Conservation (phyloP, 2,888 invertebrate species). For the Cacoxenus indagator region DNA sequence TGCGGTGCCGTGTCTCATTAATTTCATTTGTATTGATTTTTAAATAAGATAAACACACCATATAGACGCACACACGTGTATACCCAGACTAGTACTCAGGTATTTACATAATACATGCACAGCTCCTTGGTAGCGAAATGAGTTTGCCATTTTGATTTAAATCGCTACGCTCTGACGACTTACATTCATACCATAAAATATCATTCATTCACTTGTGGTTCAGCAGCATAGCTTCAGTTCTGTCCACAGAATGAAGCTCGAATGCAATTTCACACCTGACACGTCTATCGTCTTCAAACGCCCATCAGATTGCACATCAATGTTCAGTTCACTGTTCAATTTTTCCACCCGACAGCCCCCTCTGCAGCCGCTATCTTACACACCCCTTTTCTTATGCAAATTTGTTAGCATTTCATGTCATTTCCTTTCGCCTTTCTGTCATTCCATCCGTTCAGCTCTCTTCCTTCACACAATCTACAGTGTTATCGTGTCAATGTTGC, state of each 20-base stretch:
- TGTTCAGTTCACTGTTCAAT: neutral
- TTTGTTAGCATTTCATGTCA: neutral
- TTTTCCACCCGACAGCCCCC: too few relatives aligned
- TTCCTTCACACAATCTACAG: neutral
- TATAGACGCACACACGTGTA: neutral
- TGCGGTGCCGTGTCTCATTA: constrained; percentile 17
- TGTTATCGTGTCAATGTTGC: neutral
- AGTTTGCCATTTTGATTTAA: constrained; percentile 22
- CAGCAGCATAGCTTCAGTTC: neutral
- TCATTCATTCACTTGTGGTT: neutral
- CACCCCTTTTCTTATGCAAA: neutral
- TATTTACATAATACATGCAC: constrained; percentile 3
- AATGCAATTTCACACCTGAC: neutral
- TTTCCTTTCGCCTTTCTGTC: neutral
- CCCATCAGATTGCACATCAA: neutral
- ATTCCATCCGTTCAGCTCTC: neutral
- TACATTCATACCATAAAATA: neutral
- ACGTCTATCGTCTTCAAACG: neutral
- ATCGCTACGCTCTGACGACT: constrained; percentile 9
- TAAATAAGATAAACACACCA: constrained; percentile 13
- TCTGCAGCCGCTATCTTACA: too few relatives aligned
- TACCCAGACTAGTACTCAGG: neutral
- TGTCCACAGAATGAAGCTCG: neutral
- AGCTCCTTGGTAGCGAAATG: neutral
- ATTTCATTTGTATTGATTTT: constrained; percentile 19